Percentiles rank a stretch among this genome's conserved stretches.
Conservation (phyloP, 1,140 invertebrate genomes). For the Varroa destructor region DNA sequence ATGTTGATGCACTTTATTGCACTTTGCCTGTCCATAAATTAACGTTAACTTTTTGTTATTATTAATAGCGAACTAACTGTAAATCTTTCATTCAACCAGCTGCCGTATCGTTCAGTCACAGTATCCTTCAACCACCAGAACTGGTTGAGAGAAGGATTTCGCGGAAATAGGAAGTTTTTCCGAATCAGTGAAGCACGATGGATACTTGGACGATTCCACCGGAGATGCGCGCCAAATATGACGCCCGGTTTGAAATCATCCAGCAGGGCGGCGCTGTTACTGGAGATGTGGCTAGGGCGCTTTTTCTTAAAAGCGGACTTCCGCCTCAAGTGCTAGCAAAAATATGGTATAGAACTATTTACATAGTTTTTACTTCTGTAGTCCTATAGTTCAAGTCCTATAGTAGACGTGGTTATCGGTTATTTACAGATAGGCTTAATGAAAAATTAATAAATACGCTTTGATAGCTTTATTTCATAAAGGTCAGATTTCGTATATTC, state of each 20-base stretch:
- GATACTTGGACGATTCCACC: conserved; percentile 78
- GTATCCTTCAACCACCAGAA: no score
- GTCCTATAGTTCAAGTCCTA: not conserved
- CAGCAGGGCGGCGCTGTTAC: conserved; percentile 46
- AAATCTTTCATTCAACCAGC: no score
- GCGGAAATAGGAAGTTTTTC: no score
- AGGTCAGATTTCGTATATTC: no score
- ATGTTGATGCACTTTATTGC: no score
- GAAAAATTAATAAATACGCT: not conserved
- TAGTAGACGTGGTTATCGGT: not conserved
- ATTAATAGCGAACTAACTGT: no score
- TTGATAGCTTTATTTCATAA: no score
- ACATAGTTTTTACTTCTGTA: not conserved
- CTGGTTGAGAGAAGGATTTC: no score
- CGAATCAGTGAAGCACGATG: not conserved
- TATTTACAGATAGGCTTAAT: conserved; percentile 9
- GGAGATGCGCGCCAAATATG: conserved; percentile 71
- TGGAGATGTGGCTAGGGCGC: conserved; percentile 83
- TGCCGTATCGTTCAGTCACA: no score
- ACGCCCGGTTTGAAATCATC: conserved; percentile 61
- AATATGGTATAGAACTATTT: conserved; percentile 61
- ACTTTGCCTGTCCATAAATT: no score
- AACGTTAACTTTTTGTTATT: no score
- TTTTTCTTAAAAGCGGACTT: conserved; percentile 81
- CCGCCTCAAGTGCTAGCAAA: conserved; percentile 72